Percentiles rank a stretch among this genome's conserved stretches.
phyloP scores from a whole-genome alignment of 1,140 invertebrate genomes.

The Yoshiicerus persimilis region DNA sequence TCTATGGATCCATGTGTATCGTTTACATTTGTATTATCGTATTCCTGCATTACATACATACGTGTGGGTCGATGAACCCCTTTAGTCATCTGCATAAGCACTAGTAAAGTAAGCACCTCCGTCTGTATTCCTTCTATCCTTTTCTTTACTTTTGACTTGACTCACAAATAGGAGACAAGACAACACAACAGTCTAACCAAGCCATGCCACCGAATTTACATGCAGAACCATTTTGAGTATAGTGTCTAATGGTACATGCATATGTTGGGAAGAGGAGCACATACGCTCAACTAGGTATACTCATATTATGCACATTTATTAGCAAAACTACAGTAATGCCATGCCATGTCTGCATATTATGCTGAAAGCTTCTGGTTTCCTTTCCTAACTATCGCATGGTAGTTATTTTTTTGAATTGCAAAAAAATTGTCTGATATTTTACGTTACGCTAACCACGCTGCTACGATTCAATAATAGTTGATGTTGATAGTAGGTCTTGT shows the following conservation, averaged over 20 bases:
- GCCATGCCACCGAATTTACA: constrained; percentile 1
- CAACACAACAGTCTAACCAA: not conserved
- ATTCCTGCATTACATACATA: not conserved
- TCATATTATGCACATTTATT: not conserved
- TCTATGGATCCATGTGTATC: not conserved
- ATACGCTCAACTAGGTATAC: not conserved
- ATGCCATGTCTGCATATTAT: not conserved
- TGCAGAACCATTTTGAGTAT: too few species aligned
- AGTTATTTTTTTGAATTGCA: not conserved
- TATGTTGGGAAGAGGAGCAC: too few species aligned
- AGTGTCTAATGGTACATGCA: too few species aligned
- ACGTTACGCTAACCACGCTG: not conserved
- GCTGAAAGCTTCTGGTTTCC: not conserved
- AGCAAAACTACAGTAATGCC: not conserved
- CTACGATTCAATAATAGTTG: not conserved
- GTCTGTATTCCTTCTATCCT: not conserved
- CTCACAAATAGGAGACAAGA: not conserved
- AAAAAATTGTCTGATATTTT: not conserved
- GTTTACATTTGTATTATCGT: constrained; percentile 7
- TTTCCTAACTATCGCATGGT: not conserved
- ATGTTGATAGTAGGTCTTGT: not conserved
- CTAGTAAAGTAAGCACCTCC: not conserved
- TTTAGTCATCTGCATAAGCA: constrained; percentile 13
- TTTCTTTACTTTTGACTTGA: not conserved
- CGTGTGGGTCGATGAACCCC: constrained; percentile 19